Conservation (phyloP, 2,888 invertebrate genomes). For the Lycocerus yunnanus region DNA sequence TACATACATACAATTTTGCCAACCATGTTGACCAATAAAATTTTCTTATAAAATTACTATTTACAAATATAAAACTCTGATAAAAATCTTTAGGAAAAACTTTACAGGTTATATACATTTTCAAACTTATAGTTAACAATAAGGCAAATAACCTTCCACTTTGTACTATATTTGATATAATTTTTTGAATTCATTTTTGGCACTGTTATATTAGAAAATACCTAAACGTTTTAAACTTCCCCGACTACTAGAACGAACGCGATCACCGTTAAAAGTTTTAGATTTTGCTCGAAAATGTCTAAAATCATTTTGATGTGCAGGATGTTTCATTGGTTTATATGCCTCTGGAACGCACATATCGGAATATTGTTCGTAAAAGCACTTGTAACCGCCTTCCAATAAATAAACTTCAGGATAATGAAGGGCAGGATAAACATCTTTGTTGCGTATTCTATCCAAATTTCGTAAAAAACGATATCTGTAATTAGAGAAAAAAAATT, state of each 20-base stretch:
- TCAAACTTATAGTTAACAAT: background rate
- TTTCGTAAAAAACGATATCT: slow-evolving; percentile 84
- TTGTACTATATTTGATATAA: slow-evolving; percentile 3
- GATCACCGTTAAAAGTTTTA: slow-evolving; percentile 71
- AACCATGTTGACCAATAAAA: slow-evolving; percentile 3
- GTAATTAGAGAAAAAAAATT: slow-evolving; percentile 41
- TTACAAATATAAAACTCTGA: slow-evolving; percentile 17
- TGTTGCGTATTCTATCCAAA: slow-evolving; percentile 80
- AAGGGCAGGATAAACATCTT: slow-evolving; percentile 80
- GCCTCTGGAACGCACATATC: slow-evolving; percentile 72
- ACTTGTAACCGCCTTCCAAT: slow-evolving; percentile 87
- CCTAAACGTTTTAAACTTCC: slow-evolving; percentile 19
- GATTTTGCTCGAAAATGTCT: slow-evolving; percentile 76
- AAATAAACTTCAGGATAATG: slow-evolving; percentile 94
- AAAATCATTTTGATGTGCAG: slow-evolving; percentile 73
- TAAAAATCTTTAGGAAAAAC: background rate
- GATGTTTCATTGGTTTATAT: slow-evolving; percentile 88
- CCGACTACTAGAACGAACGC: slow-evolving; percentile 12
- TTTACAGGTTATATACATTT: slow-evolving; percentile 9
- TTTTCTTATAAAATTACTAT: background rate
- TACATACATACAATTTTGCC: slow-evolving; percentile 5
- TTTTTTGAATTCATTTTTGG: slow-evolving; percentile 10
- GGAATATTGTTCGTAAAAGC: slow-evolving; percentile 74
- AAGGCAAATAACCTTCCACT: slow-evolving; percentile 5
- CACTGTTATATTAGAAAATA: slow-evolving; percentile 17